A percentile compares a stretch with the other conserved stretches of the same genome.
Evolutionary conservation across 1,140 invertebrate genomes (phyloP).

Genomic region (Lepidurus apus): DNA sequence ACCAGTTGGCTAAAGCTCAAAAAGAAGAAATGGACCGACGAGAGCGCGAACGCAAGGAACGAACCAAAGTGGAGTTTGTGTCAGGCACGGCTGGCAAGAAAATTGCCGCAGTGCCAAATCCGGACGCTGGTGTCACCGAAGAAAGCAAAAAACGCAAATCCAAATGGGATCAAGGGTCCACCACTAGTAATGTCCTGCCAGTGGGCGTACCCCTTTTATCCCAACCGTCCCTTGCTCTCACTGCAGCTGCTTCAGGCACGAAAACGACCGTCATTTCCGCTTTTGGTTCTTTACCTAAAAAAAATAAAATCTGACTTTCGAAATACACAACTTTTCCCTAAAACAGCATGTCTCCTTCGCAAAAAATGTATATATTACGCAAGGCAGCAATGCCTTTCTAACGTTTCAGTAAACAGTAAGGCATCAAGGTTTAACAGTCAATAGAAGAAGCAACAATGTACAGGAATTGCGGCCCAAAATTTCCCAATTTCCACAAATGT

Average conservation of each 20-base stretch:
- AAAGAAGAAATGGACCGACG: constrained; percentile 87
- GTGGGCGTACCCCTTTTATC: constrained; percentile 42
- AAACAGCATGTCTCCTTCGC: neutral
- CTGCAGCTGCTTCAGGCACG: constrained; percentile 68
- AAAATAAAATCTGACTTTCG: constrained; percentile 49
- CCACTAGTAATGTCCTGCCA: neutral
- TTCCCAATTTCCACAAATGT: neutral
- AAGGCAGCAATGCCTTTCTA: neutral
- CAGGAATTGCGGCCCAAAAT: neutral
- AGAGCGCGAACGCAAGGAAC: constrained; percentile 84
- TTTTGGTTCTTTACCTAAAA: constrained; percentile 79
- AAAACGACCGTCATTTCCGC: constrained; percentile 82
- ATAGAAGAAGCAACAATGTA: too few species aligned
- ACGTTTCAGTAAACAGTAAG: too few species aligned
- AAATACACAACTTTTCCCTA: neutral
- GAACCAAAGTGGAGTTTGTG: constrained; percentile 83
- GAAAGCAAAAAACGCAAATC: constrained; percentile 71
- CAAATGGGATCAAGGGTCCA: constrained; percentile 76
- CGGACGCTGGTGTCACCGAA: constrained; percentile 50
- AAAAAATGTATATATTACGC: neutral
- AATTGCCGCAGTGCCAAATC: constrained; percentile 11
- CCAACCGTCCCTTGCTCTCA: constrained; percentile 52
- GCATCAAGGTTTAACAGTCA: too few species aligned
- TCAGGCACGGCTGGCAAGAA: constrained; percentile 67
- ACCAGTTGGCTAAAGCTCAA: constrained; percentile 81